Percentiles rank a stretch among this genome's conserved stretches.
Conservation (phyloP, 2,888 invertebrate species). For the Macaria notata region DNA sequence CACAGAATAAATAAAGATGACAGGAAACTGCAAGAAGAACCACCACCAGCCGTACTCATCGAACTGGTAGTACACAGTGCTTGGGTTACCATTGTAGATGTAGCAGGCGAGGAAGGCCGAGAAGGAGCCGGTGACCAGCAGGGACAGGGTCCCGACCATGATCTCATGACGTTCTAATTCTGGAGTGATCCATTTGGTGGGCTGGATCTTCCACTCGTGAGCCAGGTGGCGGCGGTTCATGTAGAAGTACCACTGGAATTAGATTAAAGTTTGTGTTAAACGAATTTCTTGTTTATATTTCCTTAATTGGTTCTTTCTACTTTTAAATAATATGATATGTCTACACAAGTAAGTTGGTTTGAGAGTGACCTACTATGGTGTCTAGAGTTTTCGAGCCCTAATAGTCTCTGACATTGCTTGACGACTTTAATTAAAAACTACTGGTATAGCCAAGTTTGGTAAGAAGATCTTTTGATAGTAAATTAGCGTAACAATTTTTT, state of each 20-base stretch:
- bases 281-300: too few species aligned
- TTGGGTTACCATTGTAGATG: slow-evolving; percentile 85
- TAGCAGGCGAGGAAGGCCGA: slow-evolving; percentile 85
- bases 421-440: too few species aligned
- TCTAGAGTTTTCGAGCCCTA: too few species aligned
- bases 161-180: slow-evolving; percentile 87
- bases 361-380: too few species aligned
- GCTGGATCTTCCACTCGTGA: slow-evolving; percentile 89
- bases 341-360: too few species aligned
- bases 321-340: too few species aligned
- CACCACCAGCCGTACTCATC: slow-evolving; percentile 85
- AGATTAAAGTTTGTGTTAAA: background rate
- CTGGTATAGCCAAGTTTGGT: too few species aligned
- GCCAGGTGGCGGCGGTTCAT: slow-evolving; percentile 82
- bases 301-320: too few species aligned
- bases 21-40: slow-evolving; percentile 85
- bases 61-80: slow-evolving; percentile 84
- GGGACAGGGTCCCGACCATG: slow-evolving; percentile 82
- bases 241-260: slow-evolving; percentile 87
- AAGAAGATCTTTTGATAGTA: too few species aligned
- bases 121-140: slow-evolving; percentile 78
- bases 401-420: too few species aligned
- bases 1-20: slow-evolving; percentile 84
- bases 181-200: slow-evolving; percentile 85
- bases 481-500: too few species aligned